A percentile compares a stretch with the other conserved stretches of the same genome.
Evolutionary conservation across 2,888 invertebrate genomes (phyloP).

Genomic region (Ischnus inquisitorius): DNA sequence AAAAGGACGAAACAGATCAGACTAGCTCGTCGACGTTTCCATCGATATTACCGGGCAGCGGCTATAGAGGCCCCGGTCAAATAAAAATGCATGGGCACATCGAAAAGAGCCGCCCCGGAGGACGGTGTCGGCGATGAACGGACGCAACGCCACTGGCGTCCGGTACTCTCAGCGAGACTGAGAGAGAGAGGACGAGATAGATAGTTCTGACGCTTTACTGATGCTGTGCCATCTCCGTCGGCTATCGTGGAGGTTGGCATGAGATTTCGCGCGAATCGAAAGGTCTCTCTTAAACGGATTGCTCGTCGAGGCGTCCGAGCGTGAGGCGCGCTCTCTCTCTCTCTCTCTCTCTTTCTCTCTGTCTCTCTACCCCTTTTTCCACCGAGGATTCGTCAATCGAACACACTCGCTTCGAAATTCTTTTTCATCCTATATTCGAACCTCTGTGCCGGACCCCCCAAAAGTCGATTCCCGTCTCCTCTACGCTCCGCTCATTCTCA

Average conservation of each 20-base stretch:
- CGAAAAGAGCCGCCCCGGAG: slow-evolving; percentile 16
- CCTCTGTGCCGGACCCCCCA: slow-evolving; percentile 32
- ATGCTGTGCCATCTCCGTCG: slow-evolving; percentile 10
- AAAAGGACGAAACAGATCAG: slow-evolving; percentile 11
- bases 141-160: slow-evolving; percentile 58
- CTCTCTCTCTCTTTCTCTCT: not conserved
- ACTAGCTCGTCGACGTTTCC: slow-evolving; percentile 37
- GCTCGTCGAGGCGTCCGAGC: slow-evolving; percentile 71
- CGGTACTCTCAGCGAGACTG: slow-evolving; percentile 35
- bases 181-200: too few species aligned
- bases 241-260: slow-evolving; percentile 5
- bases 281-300: slow-evolving; percentile 74
- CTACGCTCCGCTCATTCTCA: slow-evolving; percentile 25
- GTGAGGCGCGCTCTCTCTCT: slow-evolving; percentile 51
- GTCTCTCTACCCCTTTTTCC: not conserved
- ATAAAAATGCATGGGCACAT: slow-evolving; percentile 64
- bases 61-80: slow-evolving; percentile 31
- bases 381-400: slow-evolving; percentile 8
- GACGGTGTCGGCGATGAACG: slow-evolving; percentile 23
- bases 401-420: slow-evolving; percentile 53
- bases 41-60: slow-evolving; percentile 57
- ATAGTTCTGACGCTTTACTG: slow-evolving; percentile 28
- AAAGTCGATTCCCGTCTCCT: slow-evolving; percentile 25
- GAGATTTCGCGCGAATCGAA: slow-evolving; percentile 68
- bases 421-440: slow-evolving; percentile 55